Conservation (phyloP, 2,797 vertebrate genomes). For the Coracias cyanogaster region DNA sequence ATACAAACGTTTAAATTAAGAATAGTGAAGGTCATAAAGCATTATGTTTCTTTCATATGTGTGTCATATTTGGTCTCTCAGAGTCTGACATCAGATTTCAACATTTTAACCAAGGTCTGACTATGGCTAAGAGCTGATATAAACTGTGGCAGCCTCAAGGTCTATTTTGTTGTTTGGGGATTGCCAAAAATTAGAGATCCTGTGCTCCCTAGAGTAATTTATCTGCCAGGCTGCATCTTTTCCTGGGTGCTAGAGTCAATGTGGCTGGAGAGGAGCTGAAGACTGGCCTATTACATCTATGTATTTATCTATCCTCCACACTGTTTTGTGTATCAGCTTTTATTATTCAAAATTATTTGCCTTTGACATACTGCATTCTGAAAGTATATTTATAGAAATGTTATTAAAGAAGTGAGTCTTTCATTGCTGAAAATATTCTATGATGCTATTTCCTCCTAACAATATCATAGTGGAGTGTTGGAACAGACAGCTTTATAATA, state of each 20-base stretch:
- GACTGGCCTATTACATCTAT: neutral
- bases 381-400: slow-evolving; percentile 54
- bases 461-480: slow-evolving; percentile 42
- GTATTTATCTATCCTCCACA: neutral
- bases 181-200: neutral
- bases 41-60: neutral
- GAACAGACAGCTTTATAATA: slow-evolving; percentile 64
- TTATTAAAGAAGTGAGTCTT: slow-evolving; percentile 54
- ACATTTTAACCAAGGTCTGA: neutral
- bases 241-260: neutral
- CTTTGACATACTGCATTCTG: slow-evolving; percentile 15
- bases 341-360: slow-evolving; percentile 24
- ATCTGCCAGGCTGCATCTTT: neutral
- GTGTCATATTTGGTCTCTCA: neutral
- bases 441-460: slow-evolving; percentile 45
- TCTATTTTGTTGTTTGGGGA: neutral
- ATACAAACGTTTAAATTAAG: neutral
- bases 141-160: neutral
- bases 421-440: slow-evolving; percentile 37
- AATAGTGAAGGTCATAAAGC: neutral
- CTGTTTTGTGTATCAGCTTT: neutral
- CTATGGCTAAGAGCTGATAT: neutral
- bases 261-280: neutral
- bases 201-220: neutral
- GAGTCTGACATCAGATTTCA: neutral